Evolutionary conservation across 2,113 vertebrate species (phyloP).

Genomic region (Xenopus laevis): DNA sequence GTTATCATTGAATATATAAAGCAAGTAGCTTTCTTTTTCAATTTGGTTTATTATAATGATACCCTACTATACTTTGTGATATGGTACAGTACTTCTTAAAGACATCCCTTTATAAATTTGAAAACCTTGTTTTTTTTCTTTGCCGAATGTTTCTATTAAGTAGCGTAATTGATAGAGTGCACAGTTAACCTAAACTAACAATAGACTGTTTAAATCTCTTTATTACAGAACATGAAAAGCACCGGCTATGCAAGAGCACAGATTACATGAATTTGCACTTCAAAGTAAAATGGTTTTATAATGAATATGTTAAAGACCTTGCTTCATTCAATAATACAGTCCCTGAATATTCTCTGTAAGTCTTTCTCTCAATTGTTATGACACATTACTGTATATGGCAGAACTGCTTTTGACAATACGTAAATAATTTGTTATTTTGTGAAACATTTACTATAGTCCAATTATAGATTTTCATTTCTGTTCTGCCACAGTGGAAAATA

Average conservation of each 20-base stretch:
- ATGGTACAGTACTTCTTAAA: background rate
- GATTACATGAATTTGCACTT: slow-evolving; percentile 99
- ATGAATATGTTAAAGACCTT: slow-evolving; percentile 91
- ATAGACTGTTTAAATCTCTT: slow-evolving; percentile 59
- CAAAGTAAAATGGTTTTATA: slow-evolving; percentile 99
- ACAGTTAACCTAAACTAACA: slow-evolving; percentile 45
- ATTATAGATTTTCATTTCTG: too few relatives aligned
- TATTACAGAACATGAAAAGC: slow-evolving; percentile 91
- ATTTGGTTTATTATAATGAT: too few relatives aligned
- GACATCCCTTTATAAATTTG: background rate
- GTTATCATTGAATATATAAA: too few relatives aligned
- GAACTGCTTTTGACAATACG: too few relatives aligned
- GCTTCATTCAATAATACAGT: slow-evolving; percentile 84
- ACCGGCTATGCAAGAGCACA: slow-evolving; percentile 95
- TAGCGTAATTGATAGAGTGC: slow-evolving; percentile 9
- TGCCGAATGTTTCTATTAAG: slow-evolving; percentile 1
- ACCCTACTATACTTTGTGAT: too few relatives aligned
- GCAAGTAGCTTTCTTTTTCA: too few relatives aligned
- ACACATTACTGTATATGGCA: too few relatives aligned
- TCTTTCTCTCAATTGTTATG: slow-evolving; percentile 44
- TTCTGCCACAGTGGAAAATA: too few relatives aligned
- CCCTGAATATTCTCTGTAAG: slow-evolving; percentile 95
- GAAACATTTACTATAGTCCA: too few relatives aligned
- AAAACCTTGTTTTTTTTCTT: background rate
- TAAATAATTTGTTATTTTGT: too few relatives aligned